These are phyloP conservation scores for Pseudopodoces humilis DNA, from an alignment of 2,113 vertebrate species.

Conservation along the genomic window DNA sequence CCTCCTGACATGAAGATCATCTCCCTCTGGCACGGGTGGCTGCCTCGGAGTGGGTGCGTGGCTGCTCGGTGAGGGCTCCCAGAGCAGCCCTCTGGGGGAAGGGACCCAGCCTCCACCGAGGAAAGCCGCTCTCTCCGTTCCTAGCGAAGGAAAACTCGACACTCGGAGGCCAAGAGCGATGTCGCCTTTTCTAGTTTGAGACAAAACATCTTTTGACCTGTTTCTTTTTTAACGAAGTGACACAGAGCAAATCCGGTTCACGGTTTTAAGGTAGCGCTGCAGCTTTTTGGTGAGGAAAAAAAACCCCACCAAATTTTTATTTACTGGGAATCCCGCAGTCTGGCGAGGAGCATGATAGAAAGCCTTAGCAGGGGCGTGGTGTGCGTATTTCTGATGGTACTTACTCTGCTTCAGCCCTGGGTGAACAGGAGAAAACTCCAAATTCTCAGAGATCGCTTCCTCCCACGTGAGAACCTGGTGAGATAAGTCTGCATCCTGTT, in stretches of 20 bases:
- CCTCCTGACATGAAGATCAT: slow-evolving; percentile 63
- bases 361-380: not conserved
- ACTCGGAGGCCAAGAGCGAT: slow-evolving; percentile 37
- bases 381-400: not conserved
- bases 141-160: slow-evolving; percentile 38
- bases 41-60: slow-evolving; percentile 16
- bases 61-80: slow-evolving; percentile 60
- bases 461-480: not conserved
- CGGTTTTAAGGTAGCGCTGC: slow-evolving; percentile 35
- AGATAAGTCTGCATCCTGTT: not conserved
- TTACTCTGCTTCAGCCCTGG: not conserved
- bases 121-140: slow-evolving; percentile 36
- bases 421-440: not conserved
- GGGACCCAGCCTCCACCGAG: slow-evolving; percentile 14
- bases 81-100: slow-evolving; percentile 36
- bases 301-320: not conserved
- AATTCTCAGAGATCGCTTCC: not conserved
- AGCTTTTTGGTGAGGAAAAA: not conserved
- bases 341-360: not conserved
- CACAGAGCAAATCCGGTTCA: not conserved
- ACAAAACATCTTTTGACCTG: not conserved
- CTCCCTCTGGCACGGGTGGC: slow-evolving; percentile 53
- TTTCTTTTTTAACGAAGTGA: not conserved
- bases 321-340: slow-evolving; percentile 1
- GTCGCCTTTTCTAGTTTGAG: slow-evolving; percentile 30